These are phyloP conservation scores for Ceriagrion tenellum DNA, from an alignment of 2,888 invertebrate genomes.

Conservation along the genomic window DNA sequence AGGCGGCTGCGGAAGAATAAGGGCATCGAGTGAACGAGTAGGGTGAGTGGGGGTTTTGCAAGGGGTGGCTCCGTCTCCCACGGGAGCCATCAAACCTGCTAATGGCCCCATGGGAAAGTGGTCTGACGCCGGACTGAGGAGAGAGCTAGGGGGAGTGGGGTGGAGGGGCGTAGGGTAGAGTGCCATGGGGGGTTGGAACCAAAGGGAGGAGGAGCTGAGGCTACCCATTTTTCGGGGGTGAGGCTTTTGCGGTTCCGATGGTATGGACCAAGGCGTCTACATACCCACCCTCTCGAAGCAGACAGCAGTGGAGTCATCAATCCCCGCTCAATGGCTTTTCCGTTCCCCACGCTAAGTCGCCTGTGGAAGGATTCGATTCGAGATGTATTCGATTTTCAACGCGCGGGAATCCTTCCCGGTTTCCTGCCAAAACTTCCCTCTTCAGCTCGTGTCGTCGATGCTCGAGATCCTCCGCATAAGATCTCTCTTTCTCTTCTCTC, in stretches of 20 bases:
- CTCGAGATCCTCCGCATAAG: neutral
- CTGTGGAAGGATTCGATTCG: neutral
- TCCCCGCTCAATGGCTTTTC: slow-evolving; percentile 42
- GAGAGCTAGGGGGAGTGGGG: neutral
- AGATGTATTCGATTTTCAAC: neutral
- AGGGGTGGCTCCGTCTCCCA: slow-evolving; percentile 56
- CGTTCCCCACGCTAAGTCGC: neutral
- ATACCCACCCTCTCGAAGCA: neutral
- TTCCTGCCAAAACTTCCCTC: neutral
- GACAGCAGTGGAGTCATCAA: slow-evolving; percentile 15
- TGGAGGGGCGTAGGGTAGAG: neutral
- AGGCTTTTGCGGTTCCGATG: neutral
- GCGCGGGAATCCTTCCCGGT: neutral
- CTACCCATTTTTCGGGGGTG: neutral
- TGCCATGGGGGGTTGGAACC: neutral
- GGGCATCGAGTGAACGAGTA: neutral
- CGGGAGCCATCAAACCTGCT: slow-evolving; percentile 59
- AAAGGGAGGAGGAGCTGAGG: too few species aligned
- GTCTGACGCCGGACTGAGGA: slow-evolving; percentile 51
- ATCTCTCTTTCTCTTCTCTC: neutral
- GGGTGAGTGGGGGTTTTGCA: neutral
- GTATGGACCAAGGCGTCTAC: neutral
- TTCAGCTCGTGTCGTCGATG: neutral
- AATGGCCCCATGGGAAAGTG: slow-evolving; percentile 66
- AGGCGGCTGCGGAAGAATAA: neutral